Base-by-base conservation (phyloP, 1,140 invertebrate species). In the Ectropis grisescens region DNA sequence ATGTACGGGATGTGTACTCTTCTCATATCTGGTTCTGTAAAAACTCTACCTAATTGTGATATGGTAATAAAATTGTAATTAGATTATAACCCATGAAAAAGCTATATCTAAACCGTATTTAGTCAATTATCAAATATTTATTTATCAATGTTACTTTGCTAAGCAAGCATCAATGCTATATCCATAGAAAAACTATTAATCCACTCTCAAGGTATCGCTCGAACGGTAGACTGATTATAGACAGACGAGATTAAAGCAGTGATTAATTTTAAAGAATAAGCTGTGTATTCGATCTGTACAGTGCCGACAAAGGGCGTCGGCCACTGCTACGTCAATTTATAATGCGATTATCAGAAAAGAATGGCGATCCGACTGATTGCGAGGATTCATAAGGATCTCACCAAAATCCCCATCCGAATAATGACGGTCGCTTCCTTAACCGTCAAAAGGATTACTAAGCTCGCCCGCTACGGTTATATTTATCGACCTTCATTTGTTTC, bases 341-440 rank as follows among this genome's bases (percentile, higher is more conserved):
- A 75, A 75, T 62, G 60, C 67, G 70, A 75, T 75, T 71, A 71
- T 61, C 53, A 64, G 47, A 75, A n/a, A 75, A 66, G 57, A 68
- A 74, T 70, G 58, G 62, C 64, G 53, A 71, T 49, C 40, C 47
- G 41, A 64, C 55, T 60, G 57, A 68, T 71, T 66, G 55, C 53
- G 47, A 46, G 43, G 58, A 58, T 60, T 57, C 56, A 66, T 60
- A 53, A 58, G 47, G 29, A 44, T 46, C 47, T 52, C 39, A 57
- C 57, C 48, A 64, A 65, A 74, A 74, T 42, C 34, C 48, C 48
- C 35, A 38, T 50, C 50, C 42, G 47, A 58, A 59, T 65, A 64
- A 70, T 55, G 39, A 58, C 37, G 37, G 31, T 45, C 27, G 33
- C 41, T 52, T 49, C 52, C 48, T 51, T 50, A 57, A 52, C 27